These are phyloP conservation scores for Python bivittatus DNA, from an alignment of 2,113 vertebrate species.

Conservation along the genomic window DNA sequence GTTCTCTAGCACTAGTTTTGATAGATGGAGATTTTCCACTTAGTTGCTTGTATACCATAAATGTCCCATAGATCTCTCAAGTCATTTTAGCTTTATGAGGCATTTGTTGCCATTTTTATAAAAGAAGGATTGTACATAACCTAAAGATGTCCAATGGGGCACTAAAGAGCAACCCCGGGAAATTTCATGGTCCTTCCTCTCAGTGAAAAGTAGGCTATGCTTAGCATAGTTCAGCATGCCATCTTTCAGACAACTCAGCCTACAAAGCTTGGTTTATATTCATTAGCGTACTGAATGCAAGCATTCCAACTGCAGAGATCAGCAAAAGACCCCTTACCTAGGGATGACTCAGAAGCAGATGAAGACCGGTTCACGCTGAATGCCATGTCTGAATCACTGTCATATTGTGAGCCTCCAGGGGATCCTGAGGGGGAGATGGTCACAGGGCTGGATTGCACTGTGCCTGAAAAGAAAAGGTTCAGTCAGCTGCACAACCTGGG, in stretches of 20 bases:
- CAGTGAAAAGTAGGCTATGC: background rate
- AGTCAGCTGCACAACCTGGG: accelerated
- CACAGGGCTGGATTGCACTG: conserved; percentile 85
- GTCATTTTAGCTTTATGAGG: background rate
- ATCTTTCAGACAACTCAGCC: background rate
- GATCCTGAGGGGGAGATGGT: conserved; percentile 86
- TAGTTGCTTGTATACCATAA: background rate
- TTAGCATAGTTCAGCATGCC: background rate
- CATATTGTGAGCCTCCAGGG: conserved; percentile 89
- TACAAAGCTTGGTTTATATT: background rate
- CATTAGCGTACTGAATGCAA: background rate
- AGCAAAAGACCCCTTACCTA: conserved; percentile 79
- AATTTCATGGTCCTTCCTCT: background rate
- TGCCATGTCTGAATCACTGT: conserved; percentile 95
- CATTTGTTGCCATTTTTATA: background rate
- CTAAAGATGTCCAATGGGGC: background rate
- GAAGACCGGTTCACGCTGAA: conserved; percentile 96
- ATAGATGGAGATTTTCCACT: background rate
- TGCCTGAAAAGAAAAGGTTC: conserved; percentile 78
- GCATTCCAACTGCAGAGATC: background rate
- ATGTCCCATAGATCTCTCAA: background rate
- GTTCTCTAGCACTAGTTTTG: background rate
- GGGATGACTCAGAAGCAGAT: conserved; percentile 94
- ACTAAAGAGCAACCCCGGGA: background rate
- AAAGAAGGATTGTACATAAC: background rate